Evolutionary conservation across 2,888 invertebrate species (phyloP).

Genomic region (Eubasilissa splendida): DNA sequence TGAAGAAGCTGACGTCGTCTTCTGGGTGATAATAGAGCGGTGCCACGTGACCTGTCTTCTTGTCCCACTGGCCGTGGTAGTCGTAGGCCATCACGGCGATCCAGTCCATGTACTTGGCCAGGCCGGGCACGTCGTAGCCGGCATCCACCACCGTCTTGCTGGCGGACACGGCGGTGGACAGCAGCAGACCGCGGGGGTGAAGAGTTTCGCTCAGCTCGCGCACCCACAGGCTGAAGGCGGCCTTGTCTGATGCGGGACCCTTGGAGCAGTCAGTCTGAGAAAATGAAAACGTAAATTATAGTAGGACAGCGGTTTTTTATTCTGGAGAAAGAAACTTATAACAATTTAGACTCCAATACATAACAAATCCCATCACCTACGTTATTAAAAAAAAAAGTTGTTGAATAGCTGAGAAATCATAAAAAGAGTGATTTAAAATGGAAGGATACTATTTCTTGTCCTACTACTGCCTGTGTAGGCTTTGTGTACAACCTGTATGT

Average conservation of each 20-base stretch:
- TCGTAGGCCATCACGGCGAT: conserved; percentile 95
- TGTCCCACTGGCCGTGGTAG: conserved; percentile 94
- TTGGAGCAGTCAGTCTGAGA: conserved; percentile 86
- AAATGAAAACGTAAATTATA: conserved; percentile 29
- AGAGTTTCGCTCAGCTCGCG: conserved; percentile 80
- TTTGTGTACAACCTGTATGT: too few relatives aligned
- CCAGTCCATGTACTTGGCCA: conserved; percentile 87
- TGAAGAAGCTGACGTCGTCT: conserved; percentile 87
- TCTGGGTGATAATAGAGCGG: conserved; percentile 88
- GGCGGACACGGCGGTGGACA: conserved; percentile 90
- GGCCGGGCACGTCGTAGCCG: conserved; percentile 85
- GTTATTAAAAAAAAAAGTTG: too few relatives aligned
- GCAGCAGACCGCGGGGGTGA: conserved; percentile 77
- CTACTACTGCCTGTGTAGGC: too few relatives aligned
- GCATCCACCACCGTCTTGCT: conserved; percentile 90
- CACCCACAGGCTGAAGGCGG: conserved; percentile 83
- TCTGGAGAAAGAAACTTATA: too few relatives aligned
- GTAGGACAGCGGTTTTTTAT: too few relatives aligned
- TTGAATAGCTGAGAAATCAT: too few relatives aligned
- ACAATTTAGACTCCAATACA: too few relatives aligned
- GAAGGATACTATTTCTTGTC: too few relatives aligned
- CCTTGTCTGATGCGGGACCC: conserved; percentile 88
- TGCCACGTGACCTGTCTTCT: conserved; percentile 91
- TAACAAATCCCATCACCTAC: too few relatives aligned
- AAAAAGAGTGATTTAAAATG: too few relatives aligned